Evolutionary conservation across 1,140 invertebrate species (phyloP).

Genomic region (Leptinotarsa undecemlineata): DNA sequence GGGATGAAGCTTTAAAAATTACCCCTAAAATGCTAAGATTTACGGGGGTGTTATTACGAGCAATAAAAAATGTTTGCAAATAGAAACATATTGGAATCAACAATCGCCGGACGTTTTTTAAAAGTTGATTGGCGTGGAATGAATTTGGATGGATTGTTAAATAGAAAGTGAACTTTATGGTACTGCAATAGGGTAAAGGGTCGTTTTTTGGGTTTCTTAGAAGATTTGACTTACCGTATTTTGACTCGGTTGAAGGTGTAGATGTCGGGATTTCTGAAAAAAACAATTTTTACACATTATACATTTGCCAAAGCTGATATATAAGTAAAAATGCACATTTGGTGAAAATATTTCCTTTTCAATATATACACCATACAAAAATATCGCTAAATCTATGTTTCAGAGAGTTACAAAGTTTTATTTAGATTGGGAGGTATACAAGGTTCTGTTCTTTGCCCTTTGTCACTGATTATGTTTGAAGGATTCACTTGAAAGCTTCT

Average conservation of each 20-base stretch:
- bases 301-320: too few species aligned
- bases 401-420: too few species aligned
- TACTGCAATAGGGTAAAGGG: not conserved
- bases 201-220: conserved; percentile 18
- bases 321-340: too few species aligned
- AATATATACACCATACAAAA: too few species aligned
- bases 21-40: conserved; percentile 26
- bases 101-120: conserved; percentile 1
- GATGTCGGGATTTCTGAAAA: conserved; percentile 43
- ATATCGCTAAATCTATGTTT: too few species aligned
- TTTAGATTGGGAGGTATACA: too few species aligned
- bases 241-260: conserved; percentile 36
- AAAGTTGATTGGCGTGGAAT: not conserved
- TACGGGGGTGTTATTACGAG: conserved; percentile 9
- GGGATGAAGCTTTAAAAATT: conserved; percentile 37
- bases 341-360: too few species aligned
- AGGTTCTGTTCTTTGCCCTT: too few species aligned
- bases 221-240: conserved; percentile 41
- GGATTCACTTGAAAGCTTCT: too few species aligned
- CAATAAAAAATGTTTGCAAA: conserved; percentile 19
- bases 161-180: conserved; percentile 14
- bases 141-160: conserved; percentile 20
- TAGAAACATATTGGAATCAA: not conserved
- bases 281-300: conserved; percentile 19
- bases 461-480: too few species aligned